phyloP scores from a whole-genome alignment of 2,113 vertebrate species.

The Takifugu flavidus region DNA sequence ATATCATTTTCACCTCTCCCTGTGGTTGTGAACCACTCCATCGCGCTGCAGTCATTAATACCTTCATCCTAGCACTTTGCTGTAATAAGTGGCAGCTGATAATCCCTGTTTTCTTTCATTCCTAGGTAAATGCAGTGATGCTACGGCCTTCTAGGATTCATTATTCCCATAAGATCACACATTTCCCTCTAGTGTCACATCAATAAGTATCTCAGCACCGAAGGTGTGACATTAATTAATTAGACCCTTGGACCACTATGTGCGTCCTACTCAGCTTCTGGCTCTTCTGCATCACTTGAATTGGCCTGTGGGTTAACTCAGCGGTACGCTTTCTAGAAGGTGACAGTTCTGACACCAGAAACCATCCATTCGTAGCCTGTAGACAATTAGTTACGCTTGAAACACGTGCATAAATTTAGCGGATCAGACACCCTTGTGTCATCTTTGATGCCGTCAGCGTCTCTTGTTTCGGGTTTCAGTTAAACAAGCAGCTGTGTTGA shows the following conservation, averaged over 20 bases:
- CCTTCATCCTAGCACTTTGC: constrained; percentile 6
- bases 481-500: too few species aligned
- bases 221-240: constrained; percentile 56
- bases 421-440: too few species aligned
- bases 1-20: background rate
- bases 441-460: too few species aligned
- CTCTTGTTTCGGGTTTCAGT: too few species aligned
- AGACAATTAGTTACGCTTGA: background rate
- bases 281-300: constrained; percentile 6
- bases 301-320: constrained; percentile 2
- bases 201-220: constrained; percentile 41
- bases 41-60: background rate
- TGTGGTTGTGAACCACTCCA: background rate
- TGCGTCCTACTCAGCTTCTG: constrained; percentile 5
- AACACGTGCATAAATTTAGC: too few species aligned
- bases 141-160: background rate
- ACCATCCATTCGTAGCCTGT: background rate
- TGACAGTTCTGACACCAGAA: background rate
- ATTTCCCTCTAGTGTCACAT: constrained; percentile 38
- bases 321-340: too few species aligned
- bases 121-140: background rate
- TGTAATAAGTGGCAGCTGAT: constrained; percentile 27
- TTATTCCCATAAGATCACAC: constrained; percentile 20
- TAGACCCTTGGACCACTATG: background rate
- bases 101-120: background rate